These are phyloP conservation scores for Osmerus eperlanus DNA, from an alignment of 2,113 vertebrate species.

Conservation along the genomic window DNA sequence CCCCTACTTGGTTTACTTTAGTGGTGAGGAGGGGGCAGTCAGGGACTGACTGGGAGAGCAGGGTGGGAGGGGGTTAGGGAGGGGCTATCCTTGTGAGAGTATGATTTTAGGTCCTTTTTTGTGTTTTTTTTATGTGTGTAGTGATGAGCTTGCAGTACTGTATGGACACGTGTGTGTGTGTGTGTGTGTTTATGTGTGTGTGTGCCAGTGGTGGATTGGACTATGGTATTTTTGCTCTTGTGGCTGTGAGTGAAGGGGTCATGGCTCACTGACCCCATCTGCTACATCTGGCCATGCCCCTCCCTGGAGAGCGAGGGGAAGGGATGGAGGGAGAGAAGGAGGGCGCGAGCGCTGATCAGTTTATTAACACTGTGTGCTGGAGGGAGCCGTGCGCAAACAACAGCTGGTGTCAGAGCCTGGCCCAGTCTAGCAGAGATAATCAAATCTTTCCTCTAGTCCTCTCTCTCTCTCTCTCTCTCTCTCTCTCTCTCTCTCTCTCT, in stretches of 20 bases:
- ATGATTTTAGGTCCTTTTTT: not conserved
- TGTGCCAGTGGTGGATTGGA: not conserved
- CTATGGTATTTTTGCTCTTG: not conserved
- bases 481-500: too few relatives aligned
- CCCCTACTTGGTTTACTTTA: not conserved
- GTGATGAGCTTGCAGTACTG: not conserved
- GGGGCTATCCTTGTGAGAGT: not conserved
- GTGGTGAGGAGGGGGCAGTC: not conserved
- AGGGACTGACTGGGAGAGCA: not conserved
- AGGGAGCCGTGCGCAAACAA: conserved; percentile 83
- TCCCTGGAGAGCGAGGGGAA: not conserved
- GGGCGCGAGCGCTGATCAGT: conserved; percentile 71
- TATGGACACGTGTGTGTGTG: too few relatives aligned
- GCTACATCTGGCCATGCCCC: conserved; percentile 74
- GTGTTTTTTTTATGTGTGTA: not conserved
- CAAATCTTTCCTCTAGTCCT: conserved; percentile 74
- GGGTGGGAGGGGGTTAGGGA: not conserved
- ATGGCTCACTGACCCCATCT: conserved; percentile 87
- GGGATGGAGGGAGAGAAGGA: conserved; percentile 11
- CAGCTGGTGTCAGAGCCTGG: conserved; percentile 92
- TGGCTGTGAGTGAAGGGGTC: conserved; percentile 69
- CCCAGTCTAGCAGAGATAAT: conserved; percentile 91
- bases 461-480: too few relatives aligned
- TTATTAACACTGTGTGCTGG: conserved; percentile 88
- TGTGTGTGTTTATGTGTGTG: not conserved